These are phyloP conservation scores for Lasioglossum leucozonium DNA, from an alignment of 2,888 invertebrate genomes.

Conservation along the genomic window DNA sequence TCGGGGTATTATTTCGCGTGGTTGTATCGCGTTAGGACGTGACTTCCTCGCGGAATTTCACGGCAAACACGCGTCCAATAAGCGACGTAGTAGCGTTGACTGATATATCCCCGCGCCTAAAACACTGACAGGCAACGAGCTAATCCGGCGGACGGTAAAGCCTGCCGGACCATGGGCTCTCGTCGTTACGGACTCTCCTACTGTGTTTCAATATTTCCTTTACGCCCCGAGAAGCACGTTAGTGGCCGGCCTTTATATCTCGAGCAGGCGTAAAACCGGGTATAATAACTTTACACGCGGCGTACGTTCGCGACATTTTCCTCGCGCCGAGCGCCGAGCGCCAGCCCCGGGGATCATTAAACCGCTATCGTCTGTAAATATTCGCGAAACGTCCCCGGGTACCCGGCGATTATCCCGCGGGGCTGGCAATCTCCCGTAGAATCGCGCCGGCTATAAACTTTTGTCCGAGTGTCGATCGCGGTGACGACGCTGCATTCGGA, in stretches of 20 bases:
- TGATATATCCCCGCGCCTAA: constrained; percentile 48
- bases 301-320: constrained; percentile 50
- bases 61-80: constrained; percentile 4
- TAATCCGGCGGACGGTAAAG: constrained; percentile 59
- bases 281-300: constrained; percentile 58
- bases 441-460: constrained; percentile 37
- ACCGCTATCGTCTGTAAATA: constrained; percentile 52
- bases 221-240: constrained; percentile 50
- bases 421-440: background rate
- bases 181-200: constrained; percentile 66
- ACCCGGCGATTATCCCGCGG: constrained; percentile 40
- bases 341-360: constrained; percentile 53
- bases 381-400: constrained; percentile 33
- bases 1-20: background rate
- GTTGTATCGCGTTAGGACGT: constrained; percentile 7
- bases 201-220: constrained; percentile 69
- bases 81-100: constrained; percentile 38
- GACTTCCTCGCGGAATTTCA: constrained; percentile 13
- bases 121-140: constrained; percentile 45
- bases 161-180: constrained; percentile 13
- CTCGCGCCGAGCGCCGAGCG: constrained; percentile 36
- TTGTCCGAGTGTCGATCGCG: constrained; percentile 24
- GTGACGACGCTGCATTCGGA: constrained; percentile 14
- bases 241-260: constrained; percentile 65
- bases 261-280: constrained; percentile 58